These are phyloP conservation scores for Lypha dubia DNA, from an alignment of 2,888 invertebrate genomes.

Conservation along the genomic window DNA sequence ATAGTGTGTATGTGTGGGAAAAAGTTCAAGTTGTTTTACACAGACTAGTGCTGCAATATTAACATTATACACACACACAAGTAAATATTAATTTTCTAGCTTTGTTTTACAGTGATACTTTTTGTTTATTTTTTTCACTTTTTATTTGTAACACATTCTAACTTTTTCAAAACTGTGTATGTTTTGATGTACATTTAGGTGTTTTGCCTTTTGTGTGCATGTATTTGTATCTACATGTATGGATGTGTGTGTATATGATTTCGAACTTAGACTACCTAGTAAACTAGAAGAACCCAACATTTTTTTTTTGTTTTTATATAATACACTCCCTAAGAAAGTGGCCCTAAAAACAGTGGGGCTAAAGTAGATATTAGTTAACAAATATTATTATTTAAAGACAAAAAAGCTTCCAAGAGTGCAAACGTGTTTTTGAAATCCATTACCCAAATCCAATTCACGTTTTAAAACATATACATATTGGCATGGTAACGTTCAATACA, in stretches of 20 bases:
- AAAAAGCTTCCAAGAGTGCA: neutral
- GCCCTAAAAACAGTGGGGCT: neutral
- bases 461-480: too few species aligned
- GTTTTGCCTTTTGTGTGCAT: neutral
- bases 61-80: neutral
- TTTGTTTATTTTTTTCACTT: neutral
- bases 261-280: slow-evolving; percentile 58
- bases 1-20: neutral
- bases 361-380: neutral
- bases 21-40: neutral
- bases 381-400: neutral
- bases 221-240: too few species aligned
- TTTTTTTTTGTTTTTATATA: too few species aligned
- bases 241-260: slow-evolving; percentile 11
- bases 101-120: slow-evolving; percentile 1
- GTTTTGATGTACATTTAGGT: slow-evolving; percentile 5
- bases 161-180: neutral
- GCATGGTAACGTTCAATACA: too few species aligned
- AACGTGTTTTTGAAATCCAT: too few species aligned
- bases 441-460: too few species aligned
- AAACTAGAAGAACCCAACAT: slow-evolving; percentile 44
- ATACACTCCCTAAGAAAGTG: slow-evolving; percentile 7
- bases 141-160: slow-evolving; percentile 30
- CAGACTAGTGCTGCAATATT: neutral
- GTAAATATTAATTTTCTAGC: neutral